A percentile compares a stretch with the other conserved stretches of the same genome.
Conservation (phyloP, 2,113 vertebrate species). For the Mirza zaza region DNA sequence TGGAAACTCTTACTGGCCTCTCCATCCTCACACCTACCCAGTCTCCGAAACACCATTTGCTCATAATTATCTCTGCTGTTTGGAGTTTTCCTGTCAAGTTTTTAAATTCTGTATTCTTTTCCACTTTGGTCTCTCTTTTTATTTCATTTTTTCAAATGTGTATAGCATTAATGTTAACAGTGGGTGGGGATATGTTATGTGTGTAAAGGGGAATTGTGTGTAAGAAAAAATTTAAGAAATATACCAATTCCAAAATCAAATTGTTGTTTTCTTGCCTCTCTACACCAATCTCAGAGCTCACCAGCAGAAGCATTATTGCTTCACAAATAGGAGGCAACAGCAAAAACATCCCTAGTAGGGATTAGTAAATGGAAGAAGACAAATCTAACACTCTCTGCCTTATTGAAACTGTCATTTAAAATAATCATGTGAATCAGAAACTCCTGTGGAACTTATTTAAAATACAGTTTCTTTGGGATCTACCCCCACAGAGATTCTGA, state of each 20-base stretch:
- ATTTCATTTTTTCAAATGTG: background rate
- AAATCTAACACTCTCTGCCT: background rate
- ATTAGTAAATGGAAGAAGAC: background rate
- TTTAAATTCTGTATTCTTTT: background rate
- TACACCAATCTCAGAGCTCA: background rate
- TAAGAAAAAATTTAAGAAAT: slow-evolving; percentile 12
- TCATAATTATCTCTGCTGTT: background rate
- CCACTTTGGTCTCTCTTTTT: background rate
- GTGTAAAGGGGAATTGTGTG: accelerated
- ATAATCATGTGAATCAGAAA: background rate
- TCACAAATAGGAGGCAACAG: background rate
- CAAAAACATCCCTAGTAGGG: background rate
- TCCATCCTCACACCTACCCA: background rate
- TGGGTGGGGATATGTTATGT: background rate
- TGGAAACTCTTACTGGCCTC: background rate
- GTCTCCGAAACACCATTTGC: background rate
- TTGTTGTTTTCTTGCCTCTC: background rate
- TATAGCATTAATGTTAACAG: background rate
- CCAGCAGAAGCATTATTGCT: background rate
- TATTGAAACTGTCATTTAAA: background rate
- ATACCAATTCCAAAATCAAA: background rate
- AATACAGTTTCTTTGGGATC: background rate
- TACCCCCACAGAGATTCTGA: slow-evolving; percentile 24
- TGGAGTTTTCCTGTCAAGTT: background rate
- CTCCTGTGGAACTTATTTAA: background rate